Conservation (phyloP, 2,888 invertebrate species). For the Pseudococcus jackbeardsleyi region DNA sequence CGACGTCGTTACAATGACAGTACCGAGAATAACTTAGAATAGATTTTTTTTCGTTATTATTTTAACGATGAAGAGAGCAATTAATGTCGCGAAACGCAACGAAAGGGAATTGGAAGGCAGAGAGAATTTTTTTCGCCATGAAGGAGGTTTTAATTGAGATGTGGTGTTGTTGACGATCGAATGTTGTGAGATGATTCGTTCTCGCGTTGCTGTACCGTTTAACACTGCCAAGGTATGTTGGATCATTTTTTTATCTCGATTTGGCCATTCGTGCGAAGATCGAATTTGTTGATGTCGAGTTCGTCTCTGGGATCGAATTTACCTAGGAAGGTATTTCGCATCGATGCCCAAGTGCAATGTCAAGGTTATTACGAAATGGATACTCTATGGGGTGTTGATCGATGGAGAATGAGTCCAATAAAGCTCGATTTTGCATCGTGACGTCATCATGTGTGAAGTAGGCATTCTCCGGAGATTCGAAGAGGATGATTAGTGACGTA, state of each 20-base stretch:
- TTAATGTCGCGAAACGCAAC: background rate
- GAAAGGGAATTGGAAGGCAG: background rate
- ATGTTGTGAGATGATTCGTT: conserved; percentile 25
- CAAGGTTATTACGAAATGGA: background rate
- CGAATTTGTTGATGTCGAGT: no score
- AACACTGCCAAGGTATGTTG: background rate
- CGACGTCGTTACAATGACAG: background rate
- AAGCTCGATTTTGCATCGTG: background rate
- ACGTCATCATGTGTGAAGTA: background rate
- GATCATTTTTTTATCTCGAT: background rate
- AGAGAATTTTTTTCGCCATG: background rate
- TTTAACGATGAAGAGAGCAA: background rate
- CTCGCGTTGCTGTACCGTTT: background rate
- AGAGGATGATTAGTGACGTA: background rate
- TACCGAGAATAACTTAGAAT: background rate
- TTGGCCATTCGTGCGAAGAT: background rate
- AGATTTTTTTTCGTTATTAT: background rate
- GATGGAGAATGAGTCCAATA: no score
- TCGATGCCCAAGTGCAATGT: conserved; percentile 15
- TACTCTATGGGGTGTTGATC: background rate
- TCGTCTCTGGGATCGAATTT: background rate
- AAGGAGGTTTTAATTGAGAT: conserved; percentile 33
- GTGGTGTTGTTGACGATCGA: background rate
- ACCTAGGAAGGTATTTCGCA: background rate
- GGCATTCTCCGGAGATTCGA: background rate